These are phyloP conservation scores for Herpetotheres cachinnans DNA, from an alignment of 2,113 vertebrate genomes.

Conservation along the genomic window DNA sequence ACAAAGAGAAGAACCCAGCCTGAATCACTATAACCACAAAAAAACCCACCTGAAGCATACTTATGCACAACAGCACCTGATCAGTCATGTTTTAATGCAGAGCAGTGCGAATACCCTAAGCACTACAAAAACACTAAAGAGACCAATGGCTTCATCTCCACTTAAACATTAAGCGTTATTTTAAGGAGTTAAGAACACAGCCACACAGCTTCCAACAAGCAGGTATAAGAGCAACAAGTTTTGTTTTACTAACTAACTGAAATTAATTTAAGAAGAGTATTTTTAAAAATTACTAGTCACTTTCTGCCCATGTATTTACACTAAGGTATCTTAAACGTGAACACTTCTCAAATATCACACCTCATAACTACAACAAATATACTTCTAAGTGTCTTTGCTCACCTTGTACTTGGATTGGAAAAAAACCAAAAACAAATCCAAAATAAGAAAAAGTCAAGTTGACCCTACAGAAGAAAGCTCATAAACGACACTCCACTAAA, in stretches of 20 bases:
- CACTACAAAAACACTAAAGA: neutral
- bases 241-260: neutral
- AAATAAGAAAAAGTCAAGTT: neutral
- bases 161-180: neutral
- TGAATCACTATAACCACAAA: neutral
- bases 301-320: neutral
- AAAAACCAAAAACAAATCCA: neutral
- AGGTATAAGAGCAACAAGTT: neutral
- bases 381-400: neutral
- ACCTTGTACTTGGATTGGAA: neutral
- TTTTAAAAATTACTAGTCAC: neutral
- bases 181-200: neutral
- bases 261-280: neutral
- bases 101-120: neutral
- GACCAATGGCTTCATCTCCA: neutral
- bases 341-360: neutral
- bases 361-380: neutral
- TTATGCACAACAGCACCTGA: neutral
- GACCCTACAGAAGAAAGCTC: neutral
- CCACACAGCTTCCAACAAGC: neutral
- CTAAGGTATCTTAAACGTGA: neutral
- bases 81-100: neutral
- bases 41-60: neutral
- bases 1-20: neutral
- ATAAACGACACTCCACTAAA: neutral